Conservation (phyloP, 2,797 vertebrate genomes). For the Tenualosa ilisha region DNA sequence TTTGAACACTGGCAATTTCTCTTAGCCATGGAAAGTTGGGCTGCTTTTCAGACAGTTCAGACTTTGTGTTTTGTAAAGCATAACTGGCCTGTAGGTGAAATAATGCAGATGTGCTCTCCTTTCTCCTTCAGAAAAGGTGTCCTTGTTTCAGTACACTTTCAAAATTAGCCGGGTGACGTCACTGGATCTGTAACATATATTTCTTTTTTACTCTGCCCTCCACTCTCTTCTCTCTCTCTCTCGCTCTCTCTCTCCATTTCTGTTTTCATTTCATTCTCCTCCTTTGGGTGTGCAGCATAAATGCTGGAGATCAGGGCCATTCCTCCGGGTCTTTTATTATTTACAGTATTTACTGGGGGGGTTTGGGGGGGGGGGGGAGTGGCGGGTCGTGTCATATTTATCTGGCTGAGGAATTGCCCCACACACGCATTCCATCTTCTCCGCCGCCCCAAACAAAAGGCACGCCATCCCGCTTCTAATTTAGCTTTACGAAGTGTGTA, state of each 20-base stretch:
- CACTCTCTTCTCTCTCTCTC: constrained; percentile 13
- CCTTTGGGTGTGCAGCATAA: constrained; percentile 56
- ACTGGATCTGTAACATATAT: constrained; percentile 16
- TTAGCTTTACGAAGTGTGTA: constrained; percentile 75
- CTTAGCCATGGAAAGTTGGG: neutral
- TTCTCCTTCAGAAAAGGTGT: neutral
- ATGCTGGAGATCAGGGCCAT: constrained; percentile 78
- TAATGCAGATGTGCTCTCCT: neutral
- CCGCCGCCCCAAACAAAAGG: constrained; percentile 69
- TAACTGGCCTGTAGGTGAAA: neutral
- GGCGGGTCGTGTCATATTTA: constrained; percentile 78
- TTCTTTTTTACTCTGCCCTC: constrained; percentile 31
- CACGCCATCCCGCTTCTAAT: constrained; percentile 73
- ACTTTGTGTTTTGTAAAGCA: neutral
- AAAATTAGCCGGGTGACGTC: constrained; percentile 35
- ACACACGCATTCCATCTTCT: constrained; percentile 69
- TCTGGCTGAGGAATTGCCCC: constrained; percentile 82
- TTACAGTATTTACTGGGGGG: constrained; percentile 84
- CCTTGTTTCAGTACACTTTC: neutral
- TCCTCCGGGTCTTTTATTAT: constrained; percentile 84
- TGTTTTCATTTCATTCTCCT: constrained; percentile 7
- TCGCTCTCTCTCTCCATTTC: neutral
- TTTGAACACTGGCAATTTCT: neutral
- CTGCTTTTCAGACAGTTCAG: neutral
- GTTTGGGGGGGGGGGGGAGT: constrained; percentile 46